Evolutionary conservation across 2,888 invertebrate species (phyloP), one percentile per base, ranked within the genome.

Genomic region (Chaetoderma sp.): DNA sequence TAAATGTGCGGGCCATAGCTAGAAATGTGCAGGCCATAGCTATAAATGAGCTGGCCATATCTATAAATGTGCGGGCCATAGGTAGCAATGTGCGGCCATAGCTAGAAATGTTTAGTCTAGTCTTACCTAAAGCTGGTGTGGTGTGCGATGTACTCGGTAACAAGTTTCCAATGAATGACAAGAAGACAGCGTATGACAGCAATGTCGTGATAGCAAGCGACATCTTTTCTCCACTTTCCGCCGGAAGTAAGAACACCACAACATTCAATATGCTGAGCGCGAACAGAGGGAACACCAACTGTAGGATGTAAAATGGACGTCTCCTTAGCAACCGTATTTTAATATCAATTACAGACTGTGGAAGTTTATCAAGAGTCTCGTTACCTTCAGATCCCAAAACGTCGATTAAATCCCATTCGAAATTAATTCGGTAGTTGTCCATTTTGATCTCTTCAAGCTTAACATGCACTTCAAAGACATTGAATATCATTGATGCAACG

Each of bases 141-240:
- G 30, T 52, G 18, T 28, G 4, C n/a, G 52, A 52, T 2, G 52
- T 52, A 28, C 32, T 52, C 1, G 52, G 52, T 8, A 52, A 33
- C 13, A 33, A 3, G 16, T 52, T 23, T 18, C 52, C 52, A 21
- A 52, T 52, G n/a, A 52, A 28, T 2, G 52, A 52, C 4, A 52
- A 21, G 55, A 66, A 71, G 6, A 71, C 71, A 0, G 64, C 60
- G 28, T 64, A 57, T 0, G 71, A 54, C 2, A 71, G 64, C 33
- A 67, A 58, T 18, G 68, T 59, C 0, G 71, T 71, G 1, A 69
- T 56, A 2, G 68, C 60, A 30, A 67, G 64, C 10, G 65, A 60
- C 30, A 71, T 60, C 30, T 60, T 52, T 44, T 71, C 71, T 36
- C 68, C 71, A 16, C 61, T 60, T 16, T 65, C 65, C 1, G 58